Evolutionary conservation across 2,113 vertebrate species (phyloP), one percentile per base, ranked within the genome.

Genomic region (Recurvirostra avosetta): DNA sequence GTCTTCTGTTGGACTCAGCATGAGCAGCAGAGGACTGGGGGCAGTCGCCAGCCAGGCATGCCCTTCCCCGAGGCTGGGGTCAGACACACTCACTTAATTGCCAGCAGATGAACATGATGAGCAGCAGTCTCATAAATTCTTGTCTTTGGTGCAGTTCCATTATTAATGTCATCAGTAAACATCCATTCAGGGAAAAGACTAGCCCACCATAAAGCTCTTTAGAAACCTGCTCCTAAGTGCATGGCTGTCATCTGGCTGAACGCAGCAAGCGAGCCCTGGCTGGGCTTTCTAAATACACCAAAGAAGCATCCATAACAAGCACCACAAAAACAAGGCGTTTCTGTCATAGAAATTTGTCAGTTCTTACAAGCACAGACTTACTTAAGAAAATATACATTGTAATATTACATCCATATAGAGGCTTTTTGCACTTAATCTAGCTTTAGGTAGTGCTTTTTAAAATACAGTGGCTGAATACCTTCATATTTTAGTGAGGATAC

Each of bases 241-340:
- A 13, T 30, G n/a, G 50, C 56, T 67, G 41, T 71, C 0, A 0
- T 59, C 47, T 75, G 52, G 29, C 32, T 36, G 43, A n/a, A 5
- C 2, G 1, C 1, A 0, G 25, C 45, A 70, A 36, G 9, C 9
- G 21, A 72, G 13, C 8, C 20, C 72, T 63, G 27, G 15, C 21
- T 73, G 56, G 17, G 10, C n/a, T 88, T 85, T 82, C 5, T 0
- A 50, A 73, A 19, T 14, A 27, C 11, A 29, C 6, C 21, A 29
- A 71, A 92, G 52, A 41, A 43, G 15, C 22, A 70, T 29, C 53
- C 26, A 15, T 34, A 43, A 49, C 6, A 77, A 79, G 26, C 5
- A 34, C n/a, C 36, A 29, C 15, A 50, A 77, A 26, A 41, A 50
- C 11, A 58, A 66, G 15, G 2, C 19, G 8, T 18, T 82, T n/a